Conservation (phyloP, 2,797 vertebrate species). For the Eospalax fontanierii region DNA sequence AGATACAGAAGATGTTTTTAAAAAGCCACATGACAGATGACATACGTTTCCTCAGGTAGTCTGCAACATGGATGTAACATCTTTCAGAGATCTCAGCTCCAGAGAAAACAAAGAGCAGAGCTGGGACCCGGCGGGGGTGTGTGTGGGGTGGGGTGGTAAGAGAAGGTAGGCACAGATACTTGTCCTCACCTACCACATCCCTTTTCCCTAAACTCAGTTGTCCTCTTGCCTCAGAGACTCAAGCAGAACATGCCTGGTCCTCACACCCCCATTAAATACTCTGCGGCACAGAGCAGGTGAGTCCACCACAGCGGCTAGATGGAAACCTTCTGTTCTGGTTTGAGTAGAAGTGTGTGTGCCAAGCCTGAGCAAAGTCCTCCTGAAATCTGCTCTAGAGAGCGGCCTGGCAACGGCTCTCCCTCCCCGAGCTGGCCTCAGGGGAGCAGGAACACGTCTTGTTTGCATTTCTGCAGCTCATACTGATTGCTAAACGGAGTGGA, state of each 20-base stretch:
- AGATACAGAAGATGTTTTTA: not conserved
- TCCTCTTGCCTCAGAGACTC: not conserved
- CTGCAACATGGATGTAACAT: not conserved
- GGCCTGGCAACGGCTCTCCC: constrained; percentile 74
- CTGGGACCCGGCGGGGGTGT: rapidly evolving
- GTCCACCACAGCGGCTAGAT: not conserved
- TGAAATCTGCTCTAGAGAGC: constrained; percentile 80
- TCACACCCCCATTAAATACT: not conserved
- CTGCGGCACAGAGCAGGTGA: constrained; percentile 22
- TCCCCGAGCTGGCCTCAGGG: constrained; percentile 32
- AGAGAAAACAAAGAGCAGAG: not conserved
- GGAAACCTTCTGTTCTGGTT: constrained; percentile 37
- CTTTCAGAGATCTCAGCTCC: not conserved
- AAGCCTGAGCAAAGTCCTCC: constrained; percentile 77
- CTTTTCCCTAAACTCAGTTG: not conserved
- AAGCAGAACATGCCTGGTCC: constrained; percentile 21
- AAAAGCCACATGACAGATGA: not conserved
- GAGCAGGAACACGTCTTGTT: constrained; percentile 47
- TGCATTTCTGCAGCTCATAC: not conserved
- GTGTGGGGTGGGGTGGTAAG: not conserved
- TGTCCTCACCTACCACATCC: too few relatives aligned
- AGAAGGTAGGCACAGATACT: not conserved
- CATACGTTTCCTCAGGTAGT: not conserved
- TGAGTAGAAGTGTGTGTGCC: not conserved
- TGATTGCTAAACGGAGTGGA: constrained; percentile 79